Conservation (phyloP, 2,888 invertebrate species). For the Brenthis hecate region DNA sequence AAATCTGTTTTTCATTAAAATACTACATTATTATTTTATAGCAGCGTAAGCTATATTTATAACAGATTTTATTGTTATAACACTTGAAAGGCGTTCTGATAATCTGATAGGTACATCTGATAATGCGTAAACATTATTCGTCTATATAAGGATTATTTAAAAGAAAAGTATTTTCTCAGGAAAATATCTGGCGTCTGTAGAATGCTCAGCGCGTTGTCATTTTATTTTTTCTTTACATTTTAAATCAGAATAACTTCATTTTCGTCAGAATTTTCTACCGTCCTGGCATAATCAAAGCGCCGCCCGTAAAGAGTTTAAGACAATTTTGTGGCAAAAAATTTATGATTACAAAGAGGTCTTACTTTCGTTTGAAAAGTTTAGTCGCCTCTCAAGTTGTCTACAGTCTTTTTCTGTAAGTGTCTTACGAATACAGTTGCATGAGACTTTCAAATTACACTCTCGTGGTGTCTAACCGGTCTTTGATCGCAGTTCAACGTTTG, state of each 20-base stretch:
- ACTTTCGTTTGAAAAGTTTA: constrained; percentile 60
- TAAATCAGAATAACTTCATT: constrained; percentile 78
- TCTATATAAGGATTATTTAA: constrained; percentile 64
- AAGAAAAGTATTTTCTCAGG: constrained; percentile 60
- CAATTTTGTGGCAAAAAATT: constrained; percentile 66
- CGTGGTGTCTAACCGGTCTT: constrained; percentile 14
- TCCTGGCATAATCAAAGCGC: constrained; percentile 74
- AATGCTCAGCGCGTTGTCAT: constrained; percentile 47
- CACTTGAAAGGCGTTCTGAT: neutral
- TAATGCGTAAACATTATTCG: constrained; percentile 52
- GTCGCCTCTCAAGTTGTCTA: constrained; percentile 43
- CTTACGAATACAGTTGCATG: constrained; percentile 39
- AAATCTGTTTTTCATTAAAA: no score
- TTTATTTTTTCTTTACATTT: constrained; percentile 72
- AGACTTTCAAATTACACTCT: constrained; percentile 19
- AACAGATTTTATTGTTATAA: neutral
- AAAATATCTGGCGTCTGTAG: constrained; percentile 56
- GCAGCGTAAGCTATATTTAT: neutral
- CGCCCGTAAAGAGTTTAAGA: constrained; percentile 70
- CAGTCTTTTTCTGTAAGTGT: constrained; percentile 21
- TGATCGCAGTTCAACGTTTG: constrained; percentile 8
- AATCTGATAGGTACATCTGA: constrained; percentile 33
- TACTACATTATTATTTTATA: no score
- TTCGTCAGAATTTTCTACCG: constrained; percentile 68
- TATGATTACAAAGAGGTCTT: constrained; percentile 61